Evolutionary conservation across 2,888 invertebrate genomes (phyloP).

Genomic region (Troides helena): DNA sequence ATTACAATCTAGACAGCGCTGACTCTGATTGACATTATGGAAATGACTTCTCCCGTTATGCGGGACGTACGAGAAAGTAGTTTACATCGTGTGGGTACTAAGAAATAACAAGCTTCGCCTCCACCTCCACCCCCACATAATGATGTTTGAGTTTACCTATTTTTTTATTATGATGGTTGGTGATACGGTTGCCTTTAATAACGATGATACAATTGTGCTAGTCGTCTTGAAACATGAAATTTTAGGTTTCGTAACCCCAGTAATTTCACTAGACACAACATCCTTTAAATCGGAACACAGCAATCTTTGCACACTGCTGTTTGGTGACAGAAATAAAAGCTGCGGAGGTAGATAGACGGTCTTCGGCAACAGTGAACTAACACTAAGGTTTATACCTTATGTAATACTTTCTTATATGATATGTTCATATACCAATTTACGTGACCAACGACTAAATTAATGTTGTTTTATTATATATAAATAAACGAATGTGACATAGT

Average conservation of each 20-base stretch:
- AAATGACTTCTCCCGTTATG: no score
- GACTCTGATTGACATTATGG: not conserved
- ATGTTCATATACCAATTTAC: conserved; percentile 3
- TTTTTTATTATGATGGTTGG: not conserved
- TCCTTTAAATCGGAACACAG: no score
- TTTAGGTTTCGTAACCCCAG: no score
- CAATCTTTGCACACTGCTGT: no score
- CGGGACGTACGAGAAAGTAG: not conserved
- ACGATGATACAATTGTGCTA: no score
- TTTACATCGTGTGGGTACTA: not conserved
- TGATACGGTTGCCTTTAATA: no score
- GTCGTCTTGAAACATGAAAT: no score
- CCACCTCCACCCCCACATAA: not conserved
- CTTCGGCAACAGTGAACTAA: no score
- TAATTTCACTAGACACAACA: no score
- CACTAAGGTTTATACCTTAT: not conserved
- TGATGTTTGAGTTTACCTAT: not conserved
- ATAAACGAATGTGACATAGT: conserved; percentile 5
- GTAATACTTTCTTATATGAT: not conserved
- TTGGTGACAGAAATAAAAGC: no score
- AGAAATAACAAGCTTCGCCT: not conserved
- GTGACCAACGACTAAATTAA: conserved; percentile 4
- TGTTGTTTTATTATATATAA: not conserved
- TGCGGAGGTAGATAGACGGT: no score
- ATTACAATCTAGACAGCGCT: no score